Evolutionary conservation across 2,113 vertebrate species (phyloP).

Genomic region (Myotis brandtii): DNA sequence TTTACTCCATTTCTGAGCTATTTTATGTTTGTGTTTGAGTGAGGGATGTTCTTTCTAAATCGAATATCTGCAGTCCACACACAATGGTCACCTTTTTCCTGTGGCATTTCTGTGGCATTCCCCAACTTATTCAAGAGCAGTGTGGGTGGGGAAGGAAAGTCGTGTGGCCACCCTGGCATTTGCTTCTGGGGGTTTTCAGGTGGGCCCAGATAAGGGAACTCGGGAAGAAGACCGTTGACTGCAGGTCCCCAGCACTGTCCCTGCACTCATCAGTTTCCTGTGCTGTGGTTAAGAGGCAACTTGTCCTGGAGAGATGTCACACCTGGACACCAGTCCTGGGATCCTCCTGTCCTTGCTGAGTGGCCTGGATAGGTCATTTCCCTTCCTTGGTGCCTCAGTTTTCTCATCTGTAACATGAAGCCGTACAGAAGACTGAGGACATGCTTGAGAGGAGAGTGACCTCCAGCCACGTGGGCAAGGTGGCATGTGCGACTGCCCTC

Average conservation of each 20-base stretch:
- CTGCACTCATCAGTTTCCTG: background rate
- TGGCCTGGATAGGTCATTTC: background rate
- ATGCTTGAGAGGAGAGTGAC: background rate
- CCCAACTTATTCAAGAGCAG: background rate
- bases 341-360: background rate
- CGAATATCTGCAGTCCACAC: background rate
- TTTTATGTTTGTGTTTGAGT: background rate
- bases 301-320: background rate
- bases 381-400: background rate
- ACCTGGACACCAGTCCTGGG: background rate
- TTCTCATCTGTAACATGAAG: background rate
- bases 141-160: background rate
- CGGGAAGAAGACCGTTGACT: background rate
- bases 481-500: background rate
- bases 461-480: background rate
- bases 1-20: background rate
- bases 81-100: background rate
- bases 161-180: background rate
- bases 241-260: too few species aligned
- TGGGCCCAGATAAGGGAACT: background rate
- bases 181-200: background rate
- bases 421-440: background rate
- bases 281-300: background rate
- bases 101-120: background rate
- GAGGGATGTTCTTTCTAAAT: background rate